A percentile compares a stretch with the other conserved stretches of the same genome.
Evolutionary conservation across 1,140 invertebrate genomes (phyloP).

Genomic region (Bicyclus anynana): DNA sequence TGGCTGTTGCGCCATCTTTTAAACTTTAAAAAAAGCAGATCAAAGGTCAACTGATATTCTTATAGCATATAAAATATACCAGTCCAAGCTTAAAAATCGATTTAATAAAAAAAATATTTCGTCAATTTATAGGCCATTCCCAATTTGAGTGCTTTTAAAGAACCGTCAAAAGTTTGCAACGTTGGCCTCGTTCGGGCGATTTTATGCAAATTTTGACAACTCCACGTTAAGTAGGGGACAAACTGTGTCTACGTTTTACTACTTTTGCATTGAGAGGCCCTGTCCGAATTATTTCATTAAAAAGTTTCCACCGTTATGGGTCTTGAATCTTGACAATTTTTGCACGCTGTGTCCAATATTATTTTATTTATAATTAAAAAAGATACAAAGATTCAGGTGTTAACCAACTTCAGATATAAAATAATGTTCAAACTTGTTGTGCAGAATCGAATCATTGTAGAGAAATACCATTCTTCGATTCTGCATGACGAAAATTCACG

Average conservation of each 20-base stretch:
- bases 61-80: neutral
- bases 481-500: too few relatives aligned
- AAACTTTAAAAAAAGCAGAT: too few relatives aligned
- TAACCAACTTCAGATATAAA: too few relatives aligned
- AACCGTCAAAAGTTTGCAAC: conserved; percentile 61
- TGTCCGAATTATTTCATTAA: conserved; percentile 19
- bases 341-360: too few relatives aligned
- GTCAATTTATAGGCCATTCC: conserved; percentile 62
- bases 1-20: too few relatives aligned
- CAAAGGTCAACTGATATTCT: too few relatives aligned
- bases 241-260: conserved; percentile 63
- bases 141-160: conserved; percentile 67
- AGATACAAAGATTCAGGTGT: too few relatives aligned
- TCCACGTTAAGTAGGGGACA: conserved; percentile 64
- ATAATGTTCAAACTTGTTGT: too few relatives aligned
- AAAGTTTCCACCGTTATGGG: conserved; percentile 4
- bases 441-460: too few relatives aligned
- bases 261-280: conserved; percentile 35
- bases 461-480: too few relatives aligned
- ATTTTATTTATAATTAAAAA: neutral
- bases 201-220: conserved; percentile 68
- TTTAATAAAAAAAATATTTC: conserved; percentile 29
- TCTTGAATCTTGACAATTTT: neutral
- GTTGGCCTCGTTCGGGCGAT: conserved; percentile 45
- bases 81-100: too few relatives aligned